Evolutionary conservation across 2,888 invertebrate genomes (phyloP), one percentile per base, ranked within the genome.

Genomic region (Platycheirus albimanus): DNA sequence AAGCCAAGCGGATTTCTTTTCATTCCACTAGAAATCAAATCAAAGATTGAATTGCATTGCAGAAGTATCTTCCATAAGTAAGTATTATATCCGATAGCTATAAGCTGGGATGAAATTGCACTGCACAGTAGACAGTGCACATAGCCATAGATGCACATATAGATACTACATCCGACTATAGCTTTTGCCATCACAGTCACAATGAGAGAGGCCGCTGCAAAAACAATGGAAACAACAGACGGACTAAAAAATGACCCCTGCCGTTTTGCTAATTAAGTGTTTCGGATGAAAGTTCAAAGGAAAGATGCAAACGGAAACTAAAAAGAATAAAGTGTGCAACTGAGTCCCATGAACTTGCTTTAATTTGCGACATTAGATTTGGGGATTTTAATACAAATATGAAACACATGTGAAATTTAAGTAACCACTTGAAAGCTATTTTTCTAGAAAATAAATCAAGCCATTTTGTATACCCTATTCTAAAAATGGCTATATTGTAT

Each of bases 181-280:
- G 19, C 3, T 17, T 19, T 19, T 11, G 49, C 24, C 13, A 28
- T 3, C 24, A 45, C 36, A 69, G 36, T 3, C 24, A 45, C 36
- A 69, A 43, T 19, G 8, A 4, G 6, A 20, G 33, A 13, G 30
- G 15, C n/a, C n/a, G 30, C 30, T 33, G n/a, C 41, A 41, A 24
- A 33, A 69, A 64, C 56, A 63, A 79, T 67, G 41, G 30, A 43
- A 24, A 47, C 36, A 51, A 8, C 54, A 38, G 51, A 52, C 30
- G 3, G 51, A 64, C 33, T 64, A 41, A 61, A 61, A 33, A 8
- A 7, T 61, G 64, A 64, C 75, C 69, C 69, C 43, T 64, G 70
- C 63, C 49, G 70, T 45, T 75, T 75, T 28, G 45, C 69, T 80
- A 75, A 80, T 80, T 80, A 80, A 80, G 64, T 70, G 33, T 38